Base-by-base conservation (phyloP, 2,888 invertebrate species). In the Pachliopta kotzebuea region DNA sequence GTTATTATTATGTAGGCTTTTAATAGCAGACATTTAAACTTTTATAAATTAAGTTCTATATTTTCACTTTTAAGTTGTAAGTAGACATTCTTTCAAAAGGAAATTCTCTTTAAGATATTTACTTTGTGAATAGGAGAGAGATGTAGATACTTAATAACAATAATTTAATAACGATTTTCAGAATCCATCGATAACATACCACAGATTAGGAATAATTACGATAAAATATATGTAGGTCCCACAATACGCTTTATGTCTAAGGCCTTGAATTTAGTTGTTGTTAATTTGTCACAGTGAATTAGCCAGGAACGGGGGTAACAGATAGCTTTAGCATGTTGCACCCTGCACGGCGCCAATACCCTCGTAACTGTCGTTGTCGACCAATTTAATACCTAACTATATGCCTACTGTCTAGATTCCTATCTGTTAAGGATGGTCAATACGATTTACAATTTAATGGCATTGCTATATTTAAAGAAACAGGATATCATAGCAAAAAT, bases 241-340 rank as follows among this genome's bases (percentile, higher is more conserved):
- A 49, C 60, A 37, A 62, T 55, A 55, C 57, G 49, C 67, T 61
- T 61, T 68, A 64, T 69, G 70, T 70, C 69, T 73, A 66, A 78
- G 84, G 81, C 79, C 79, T 84, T 81, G 82, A 88, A 89, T 90
- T 89, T 86, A 87, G 85, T 81, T 81, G 84, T 84, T 87, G 89
- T 89, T 91, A 90, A 90, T 91, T 90, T 90, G 90, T 90, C 90
- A 90, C 89, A 84, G 87, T 89, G 90, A 90, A 90, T 91, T 90
- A 90, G 90, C 88, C 83, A 84, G 81, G 85, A 85, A 77, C 81
- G 82, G 85, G 31, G 86, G 86, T 88, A 88, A 89, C 84, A 85
- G 88, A 90, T 90, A 85, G 90, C 84, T 80, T 79, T 87, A 83
- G 87, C 89, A 88, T 88, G 89, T 89, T 87, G 90, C 90, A 87